Evolutionary conservation across 2,797 vertebrate species (phyloP).

Genomic region (Gymnothorax javanicus): DNA sequence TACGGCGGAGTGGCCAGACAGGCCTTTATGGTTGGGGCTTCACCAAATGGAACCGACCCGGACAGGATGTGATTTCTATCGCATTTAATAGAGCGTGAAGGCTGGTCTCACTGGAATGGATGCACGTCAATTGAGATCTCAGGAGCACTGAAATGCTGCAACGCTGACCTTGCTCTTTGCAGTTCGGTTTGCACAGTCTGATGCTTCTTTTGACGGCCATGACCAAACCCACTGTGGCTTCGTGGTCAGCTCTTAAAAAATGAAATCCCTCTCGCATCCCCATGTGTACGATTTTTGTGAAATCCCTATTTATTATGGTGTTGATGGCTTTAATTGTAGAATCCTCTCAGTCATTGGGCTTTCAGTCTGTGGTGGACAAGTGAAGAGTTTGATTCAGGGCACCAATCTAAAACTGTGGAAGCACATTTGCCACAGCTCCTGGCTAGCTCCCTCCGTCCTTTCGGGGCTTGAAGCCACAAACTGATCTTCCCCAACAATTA

Average conservation of each 20-base stretch:
- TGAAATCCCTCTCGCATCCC: neutral
- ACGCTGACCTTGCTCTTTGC: neutral
- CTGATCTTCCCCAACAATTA: neutral
- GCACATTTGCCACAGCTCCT: slow-evolving; percentile 33
- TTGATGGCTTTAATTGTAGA: slow-evolving; percentile 73
- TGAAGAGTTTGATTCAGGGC: neutral
- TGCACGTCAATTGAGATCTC: neutral
- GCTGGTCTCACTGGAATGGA: neutral
- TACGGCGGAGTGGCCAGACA: neutral
- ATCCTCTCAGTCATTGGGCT: slow-evolving; percentile 47
- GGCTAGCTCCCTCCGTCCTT: neutral
- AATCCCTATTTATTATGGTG: slow-evolving; percentile 60
- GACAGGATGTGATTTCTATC: neutral
- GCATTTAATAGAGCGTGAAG: neutral
- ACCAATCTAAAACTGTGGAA: neutral
- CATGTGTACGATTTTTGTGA: neutral
- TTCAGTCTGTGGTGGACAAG: neutral
- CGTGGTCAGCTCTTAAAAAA: neutral
- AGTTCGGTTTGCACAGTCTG: neutral
- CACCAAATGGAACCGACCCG: neutral
- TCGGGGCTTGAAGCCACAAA: neutral
- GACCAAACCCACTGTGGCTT: slow-evolving; percentile 10
- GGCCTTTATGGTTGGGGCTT: neutral
- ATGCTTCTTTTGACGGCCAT: neutral
- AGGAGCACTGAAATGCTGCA: neutral